Evolutionary conservation across 2,888 invertebrate species (phyloP), one percentile per base, ranked within the genome.

Genomic region (Pasiphila rectangulata): DNA sequence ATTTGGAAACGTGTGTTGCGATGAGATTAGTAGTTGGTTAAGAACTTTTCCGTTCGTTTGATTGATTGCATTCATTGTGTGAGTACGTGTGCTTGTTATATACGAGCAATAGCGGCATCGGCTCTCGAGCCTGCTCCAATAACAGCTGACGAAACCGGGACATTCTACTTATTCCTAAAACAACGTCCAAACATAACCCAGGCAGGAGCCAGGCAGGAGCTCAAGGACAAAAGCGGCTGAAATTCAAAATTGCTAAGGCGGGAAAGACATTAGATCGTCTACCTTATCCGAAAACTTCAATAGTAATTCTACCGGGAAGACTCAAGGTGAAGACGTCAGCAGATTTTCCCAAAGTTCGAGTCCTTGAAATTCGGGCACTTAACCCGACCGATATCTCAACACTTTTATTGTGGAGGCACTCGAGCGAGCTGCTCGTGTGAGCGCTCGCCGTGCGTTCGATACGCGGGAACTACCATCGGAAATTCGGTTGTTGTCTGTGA

Each of bases 401-500:
- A 61, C 57, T 62, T 58, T 61, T 57, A 57, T 49, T 45, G 56
- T 46, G 47, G 57, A 57, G 57, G 47, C 58, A 57, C 46, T 47
- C 60, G 52, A 54, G 55, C 55, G 45, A 55, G 54, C 56, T 61
- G 65, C 65, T 67, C 68, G 65, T 57, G 59, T 60, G 56, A 60
- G 58, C 58, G 54, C 50, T 54, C 54, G 56, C 49, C 42, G 51
- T 51, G 67, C 66, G 72, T 64, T 65, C 61, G 66, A 61, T 64
- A 67, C 67, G 75, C 74, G 78, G 78, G 77, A 77, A 78, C 71
- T 72, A 73, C 69, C 60, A 57, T 60, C 61, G 59, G 61, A 54
- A 64, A 56, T 56, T 64, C 60, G 67, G 54, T 57, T 34, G 61
- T 69, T 61, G 64, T 44, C 45, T 41, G 68, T 60, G 43, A 54